Percentiles rank a stretch among this genome's conserved stretches.
These are phyloP conservation scores for Tigriopus japonicus DNA, from an alignment of 1,140 invertebrate species.

Conservation along the genomic window DNA sequence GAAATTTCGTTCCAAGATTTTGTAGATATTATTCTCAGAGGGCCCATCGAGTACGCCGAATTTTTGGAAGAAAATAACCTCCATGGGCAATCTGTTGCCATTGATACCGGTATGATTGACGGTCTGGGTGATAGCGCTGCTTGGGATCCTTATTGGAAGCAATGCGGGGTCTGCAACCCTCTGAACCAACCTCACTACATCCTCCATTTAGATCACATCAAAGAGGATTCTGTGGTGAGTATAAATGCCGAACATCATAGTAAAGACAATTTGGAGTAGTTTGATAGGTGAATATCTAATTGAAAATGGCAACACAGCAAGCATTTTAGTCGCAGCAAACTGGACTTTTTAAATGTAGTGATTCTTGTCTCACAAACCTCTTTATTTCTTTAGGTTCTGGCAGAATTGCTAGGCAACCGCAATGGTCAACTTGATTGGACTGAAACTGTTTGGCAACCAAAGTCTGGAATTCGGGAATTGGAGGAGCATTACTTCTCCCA, in stretches of 20 bases:
- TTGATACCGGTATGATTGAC: conserved; percentile 1
- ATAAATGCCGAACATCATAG: too few relatives aligned
- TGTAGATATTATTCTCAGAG: neutral
- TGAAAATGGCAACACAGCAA: too few relatives aligned
- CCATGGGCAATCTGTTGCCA: neutral
- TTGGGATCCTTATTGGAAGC: conserved; percentile 8
- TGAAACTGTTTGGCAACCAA: neutral
- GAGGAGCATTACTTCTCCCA: neutral
- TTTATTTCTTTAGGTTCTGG: neutral
- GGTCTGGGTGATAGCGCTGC: neutral
- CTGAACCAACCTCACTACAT: neutral
- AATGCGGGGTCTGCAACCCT: conserved; percentile 7
- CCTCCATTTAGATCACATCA: neutral
- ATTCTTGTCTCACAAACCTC: too few relatives aligned
- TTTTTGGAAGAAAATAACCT: conserved; percentile 1
- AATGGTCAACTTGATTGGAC: neutral
- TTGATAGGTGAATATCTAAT: too few relatives aligned
- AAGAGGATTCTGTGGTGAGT: neutral
- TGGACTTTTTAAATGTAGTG: too few relatives aligned
- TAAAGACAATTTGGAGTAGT: too few relatives aligned
- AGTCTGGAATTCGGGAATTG: neutral
- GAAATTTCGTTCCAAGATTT: conserved; percentile 8
- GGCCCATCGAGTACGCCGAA: neutral
- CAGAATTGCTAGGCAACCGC: neutral
- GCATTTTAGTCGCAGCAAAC: too few relatives aligned